Evolutionary conservation across 2,888 invertebrate genomes (phyloP).

Genomic region (Thymelicus lineola): DNA sequence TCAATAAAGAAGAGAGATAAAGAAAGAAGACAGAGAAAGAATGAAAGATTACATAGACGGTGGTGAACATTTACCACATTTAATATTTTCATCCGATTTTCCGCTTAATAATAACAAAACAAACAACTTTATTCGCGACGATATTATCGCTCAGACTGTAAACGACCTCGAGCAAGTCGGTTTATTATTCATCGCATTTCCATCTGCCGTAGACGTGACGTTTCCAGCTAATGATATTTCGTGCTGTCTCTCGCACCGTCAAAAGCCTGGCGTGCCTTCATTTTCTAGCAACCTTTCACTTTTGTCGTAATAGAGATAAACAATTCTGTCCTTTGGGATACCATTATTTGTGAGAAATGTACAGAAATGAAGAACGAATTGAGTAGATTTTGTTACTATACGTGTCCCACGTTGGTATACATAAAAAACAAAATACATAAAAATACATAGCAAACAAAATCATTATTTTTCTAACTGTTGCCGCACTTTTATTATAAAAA

Average conservation of each 20-base stretch:
- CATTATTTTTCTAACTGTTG: no score
- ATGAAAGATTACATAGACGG: no score
- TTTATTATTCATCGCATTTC: constrained; percentile 39
- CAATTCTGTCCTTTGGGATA: constrained; percentile 13
- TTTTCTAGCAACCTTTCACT: constrained; percentile 34
- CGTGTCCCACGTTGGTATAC: no score
- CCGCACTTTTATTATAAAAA: no score
- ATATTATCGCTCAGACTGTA: constrained; percentile 12
- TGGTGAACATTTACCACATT: no score
- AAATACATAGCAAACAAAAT: no score
- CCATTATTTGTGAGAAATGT: constrained; percentile 19
- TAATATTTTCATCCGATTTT: no score
- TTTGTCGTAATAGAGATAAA: constrained; percentile 29
- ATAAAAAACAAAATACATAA: no score
- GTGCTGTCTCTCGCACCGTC: constrained; percentile 36
- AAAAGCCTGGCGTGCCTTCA: constrained; percentile 33
- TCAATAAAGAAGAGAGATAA: no score
- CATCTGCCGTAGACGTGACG: constrained; percentile 37
- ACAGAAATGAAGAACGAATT: constrained; percentile 10
- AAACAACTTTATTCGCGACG: no score
- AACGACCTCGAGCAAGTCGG: constrained; percentile 2
- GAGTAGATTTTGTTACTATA: neutral
- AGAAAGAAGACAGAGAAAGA: no score
- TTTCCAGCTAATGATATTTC: constrained; percentile 35
- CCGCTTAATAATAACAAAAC: no score